Evolutionary conservation across 92 coral and sea anemone genomes (phyloP).

Genomic region (Porites rus): DNA sequence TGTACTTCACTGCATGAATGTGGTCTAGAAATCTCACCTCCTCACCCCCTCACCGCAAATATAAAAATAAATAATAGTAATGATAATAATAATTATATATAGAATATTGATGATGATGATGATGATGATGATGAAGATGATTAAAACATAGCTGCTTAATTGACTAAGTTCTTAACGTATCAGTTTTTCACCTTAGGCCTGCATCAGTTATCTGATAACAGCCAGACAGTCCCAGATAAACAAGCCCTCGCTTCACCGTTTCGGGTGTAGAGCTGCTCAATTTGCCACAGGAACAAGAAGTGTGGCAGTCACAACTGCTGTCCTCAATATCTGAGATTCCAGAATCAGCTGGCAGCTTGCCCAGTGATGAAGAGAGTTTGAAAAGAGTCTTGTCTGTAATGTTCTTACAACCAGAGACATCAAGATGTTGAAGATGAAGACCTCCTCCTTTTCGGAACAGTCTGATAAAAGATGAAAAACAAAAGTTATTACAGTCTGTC

Average conservation of each 20-base stretch:
- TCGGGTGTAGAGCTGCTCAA: conserved; percentile 10
- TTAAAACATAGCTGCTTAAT: no score
- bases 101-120: no score
- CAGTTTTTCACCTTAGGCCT: conserved; percentile 78
- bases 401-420: conserved; percentile 91
- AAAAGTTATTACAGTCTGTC: background rate
- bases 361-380: conserved; percentile 84
- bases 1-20: no score
- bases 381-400: conserved; percentile 92
- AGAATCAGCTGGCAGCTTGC: conserved; percentile 53
- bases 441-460: conserved; percentile 91
- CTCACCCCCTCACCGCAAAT: no score
- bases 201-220: conserved; percentile 94
- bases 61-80: no score
- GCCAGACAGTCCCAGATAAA: conserved; percentile 90
- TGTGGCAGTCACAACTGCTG: conserved; percentile 72
- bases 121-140: no score
- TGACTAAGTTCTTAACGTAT: background rate
- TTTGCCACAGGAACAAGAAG: conserved; percentile 73
- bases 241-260: conserved; percentile 66
- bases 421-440: conserved; percentile 69
- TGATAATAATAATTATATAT: no score
- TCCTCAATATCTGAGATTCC: conserved; percentile 83
- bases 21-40: no score
- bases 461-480: conserved; percentile 34